Evolutionary conservation across 2,113 vertebrate species (phyloP).

Genomic region (Prochilodus magdalenae): DNA sequence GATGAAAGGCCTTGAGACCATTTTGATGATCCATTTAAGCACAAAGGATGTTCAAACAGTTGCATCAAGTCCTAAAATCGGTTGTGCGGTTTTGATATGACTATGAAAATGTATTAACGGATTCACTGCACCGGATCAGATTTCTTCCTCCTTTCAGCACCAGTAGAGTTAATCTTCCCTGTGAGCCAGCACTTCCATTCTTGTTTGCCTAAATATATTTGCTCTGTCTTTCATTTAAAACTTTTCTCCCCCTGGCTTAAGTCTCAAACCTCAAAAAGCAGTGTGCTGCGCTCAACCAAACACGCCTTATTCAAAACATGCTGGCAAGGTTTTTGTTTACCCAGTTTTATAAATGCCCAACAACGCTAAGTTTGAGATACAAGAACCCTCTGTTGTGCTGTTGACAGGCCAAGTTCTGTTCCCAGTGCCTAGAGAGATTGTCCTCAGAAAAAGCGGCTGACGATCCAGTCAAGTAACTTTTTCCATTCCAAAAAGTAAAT

Average conservation of each 20-base stretch:
- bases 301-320: slow-evolving; percentile 50
- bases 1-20: too few species aligned
- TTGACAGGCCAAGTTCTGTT: slow-evolving; percentile 54
- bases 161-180: slow-evolving; percentile 21
- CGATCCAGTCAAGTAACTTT: slow-evolving; percentile 40
- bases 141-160: slow-evolving; percentile 33
- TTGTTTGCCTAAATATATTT: slow-evolving; percentile 61
- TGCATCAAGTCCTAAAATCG: neutral
- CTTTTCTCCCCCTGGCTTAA: slow-evolving; percentile 46
- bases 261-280: slow-evolving; percentile 60
- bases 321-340: slow-evolving; percentile 62
- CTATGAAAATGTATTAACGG: neutral
- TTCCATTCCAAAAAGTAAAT: slow-evolving; percentile 52
- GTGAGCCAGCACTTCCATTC: slow-evolving; percentile 49
- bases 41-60: too few species aligned
- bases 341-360: slow-evolving; percentile 45
- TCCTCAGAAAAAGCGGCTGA: slow-evolving; percentile 54
- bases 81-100: neutral
- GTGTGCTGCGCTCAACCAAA: slow-evolving; percentile 57
- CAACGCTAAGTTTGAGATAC: slow-evolving; percentile 39
- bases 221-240: slow-evolving; percentile 60
- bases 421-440: slow-evolving; percentile 58
- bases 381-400: slow-evolving; percentile 51
- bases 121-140: slow-evolving; percentile 9
- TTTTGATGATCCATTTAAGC: too few species aligned